Evolutionary conservation across 35 echinoderm and acorn worm species (phyloP).

Genomic region (Holothuria glaberrima): DNA sequence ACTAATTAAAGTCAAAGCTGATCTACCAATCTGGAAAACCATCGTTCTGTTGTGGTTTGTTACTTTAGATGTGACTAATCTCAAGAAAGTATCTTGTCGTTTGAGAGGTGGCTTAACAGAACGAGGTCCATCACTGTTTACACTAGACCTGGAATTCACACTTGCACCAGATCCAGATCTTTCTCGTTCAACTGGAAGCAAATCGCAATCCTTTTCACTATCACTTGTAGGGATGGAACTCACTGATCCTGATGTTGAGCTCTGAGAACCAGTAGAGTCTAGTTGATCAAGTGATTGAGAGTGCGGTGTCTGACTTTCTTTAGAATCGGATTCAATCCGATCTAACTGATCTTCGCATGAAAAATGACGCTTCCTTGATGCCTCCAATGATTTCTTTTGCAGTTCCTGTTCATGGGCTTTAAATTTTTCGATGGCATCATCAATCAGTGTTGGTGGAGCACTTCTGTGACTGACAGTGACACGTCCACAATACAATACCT

Average conservation of each 20-base stretch:
- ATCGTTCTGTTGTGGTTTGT: conserved; percentile 83
- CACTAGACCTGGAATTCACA: conserved; percentile 27
- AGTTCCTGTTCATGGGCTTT: conserved; percentile 81
- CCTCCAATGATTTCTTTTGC: conserved; percentile 46
- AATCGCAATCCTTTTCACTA: conserved; percentile 36
- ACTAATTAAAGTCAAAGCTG: conserved; percentile 83
- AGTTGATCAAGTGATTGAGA: conserved; percentile 23
- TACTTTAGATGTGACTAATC: conserved; percentile 42
- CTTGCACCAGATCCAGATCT: conserved; percentile 30
- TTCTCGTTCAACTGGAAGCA: conserved; percentile 24
- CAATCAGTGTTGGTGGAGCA: conserved; percentile 91
- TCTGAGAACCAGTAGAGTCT: conserved; percentile 4
- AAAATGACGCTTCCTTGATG: conserved; percentile 71
- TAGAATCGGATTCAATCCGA: not conserved
- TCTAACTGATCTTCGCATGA: conserved; percentile 79
- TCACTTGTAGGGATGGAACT: not conserved
- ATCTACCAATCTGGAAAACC: conserved; percentile 90
- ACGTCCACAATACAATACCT: conserved; percentile 90
- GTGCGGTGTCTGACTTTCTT: conserved; percentile 26
- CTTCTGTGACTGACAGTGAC: conserved; percentile 87
- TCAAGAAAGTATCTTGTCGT: conserved; percentile 31
- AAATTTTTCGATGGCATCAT: conserved; percentile 90
- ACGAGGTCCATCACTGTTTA: conserved; percentile 37
- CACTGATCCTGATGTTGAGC: conserved; percentile 5
- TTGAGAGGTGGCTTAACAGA: not conserved